Evolutionary conservation across 2,113 vertebrate genomes (phyloP).

Genomic region (Dissostichus mawsoni): DNA sequence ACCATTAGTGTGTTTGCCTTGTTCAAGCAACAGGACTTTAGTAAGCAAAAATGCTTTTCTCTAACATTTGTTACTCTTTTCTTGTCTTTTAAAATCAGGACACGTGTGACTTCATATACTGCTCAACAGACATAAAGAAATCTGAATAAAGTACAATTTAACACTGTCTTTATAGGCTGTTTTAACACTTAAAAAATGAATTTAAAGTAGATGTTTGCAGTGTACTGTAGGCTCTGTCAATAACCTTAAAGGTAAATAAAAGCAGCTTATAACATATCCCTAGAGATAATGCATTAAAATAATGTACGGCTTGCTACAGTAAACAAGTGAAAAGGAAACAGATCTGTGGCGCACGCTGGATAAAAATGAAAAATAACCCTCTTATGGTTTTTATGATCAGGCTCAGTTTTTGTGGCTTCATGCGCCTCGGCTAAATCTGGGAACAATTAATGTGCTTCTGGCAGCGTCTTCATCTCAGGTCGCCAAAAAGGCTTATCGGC

Average conservation of each 20-base stretch:
- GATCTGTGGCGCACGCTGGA: constrained; percentile 47
- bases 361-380: constrained; percentile 61
- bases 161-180: background rate
- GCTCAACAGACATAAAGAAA: background rate
- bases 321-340: constrained; percentile 50
- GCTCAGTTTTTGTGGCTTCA: constrained; percentile 70
- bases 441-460: constrained; percentile 88
- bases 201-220: too few relatives aligned
- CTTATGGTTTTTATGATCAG: constrained; percentile 66
- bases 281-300: constrained; percentile 13
- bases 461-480: constrained; percentile 75
- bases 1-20: background rate
- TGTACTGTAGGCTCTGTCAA: too few relatives aligned
- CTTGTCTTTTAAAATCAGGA: too few relatives aligned
- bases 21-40: background rate
- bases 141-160: background rate
- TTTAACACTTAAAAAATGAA: too few relatives aligned
- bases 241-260: background rate
- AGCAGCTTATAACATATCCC: background rate
- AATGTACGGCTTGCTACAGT: constrained; percentile 7
- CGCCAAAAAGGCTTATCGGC: constrained; percentile 89
- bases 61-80: too few relatives aligned
- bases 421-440: constrained; percentile 76
- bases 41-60: background rate
- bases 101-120: too few relatives aligned